Conservation (phyloP, 2,888 invertebrate species). For the Lomographa bimaculata region DNA sequence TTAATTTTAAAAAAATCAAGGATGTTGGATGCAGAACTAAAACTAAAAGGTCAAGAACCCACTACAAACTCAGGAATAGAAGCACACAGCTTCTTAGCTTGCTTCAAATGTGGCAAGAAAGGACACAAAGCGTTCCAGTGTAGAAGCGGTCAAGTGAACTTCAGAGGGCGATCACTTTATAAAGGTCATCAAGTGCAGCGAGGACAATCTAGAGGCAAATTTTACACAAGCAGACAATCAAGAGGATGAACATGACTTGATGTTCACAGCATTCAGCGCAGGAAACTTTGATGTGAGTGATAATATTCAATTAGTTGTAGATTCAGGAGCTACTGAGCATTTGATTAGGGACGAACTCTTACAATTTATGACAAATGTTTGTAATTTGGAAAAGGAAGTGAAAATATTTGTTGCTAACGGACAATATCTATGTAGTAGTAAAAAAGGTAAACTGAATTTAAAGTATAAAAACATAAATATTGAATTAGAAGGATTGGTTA, state of each 20-base stretch:
- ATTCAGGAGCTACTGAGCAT: slow-evolving; percentile 8
- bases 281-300: not conserved
- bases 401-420: slow-evolving; percentile 10
- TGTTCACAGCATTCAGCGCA: too few species aligned
- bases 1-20: too few species aligned
- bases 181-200: too few species aligned
- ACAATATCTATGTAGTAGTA: not conserved
- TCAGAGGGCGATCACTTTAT: too few species aligned
- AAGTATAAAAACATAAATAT: slow-evolving; percentile 1
- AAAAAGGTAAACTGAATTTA: slow-evolving; percentile 7
- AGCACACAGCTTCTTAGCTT: not conserved
- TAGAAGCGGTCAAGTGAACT: too few species aligned
- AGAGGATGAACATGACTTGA: too few species aligned
- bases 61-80: not conserved
- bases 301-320: slow-evolving; percentile 19
- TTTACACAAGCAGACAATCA: too few species aligned
- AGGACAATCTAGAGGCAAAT: too few species aligned
- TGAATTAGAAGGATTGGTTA: slow-evolving; percentile 2
- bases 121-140: not conserved
- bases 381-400: not conserved
- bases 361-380: slow-evolving; percentile 5
- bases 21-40: slow-evolving; percentile 5
- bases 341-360: not conserved
- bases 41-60: not conserved
- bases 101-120: slow-evolving; percentile 4